A percentile compares a stretch with the other conserved stretches of the same genome.
Evolutionary conservation across 2,797 vertebrate species (phyloP).

Genomic region (Lepus oiostolus): DNA sequence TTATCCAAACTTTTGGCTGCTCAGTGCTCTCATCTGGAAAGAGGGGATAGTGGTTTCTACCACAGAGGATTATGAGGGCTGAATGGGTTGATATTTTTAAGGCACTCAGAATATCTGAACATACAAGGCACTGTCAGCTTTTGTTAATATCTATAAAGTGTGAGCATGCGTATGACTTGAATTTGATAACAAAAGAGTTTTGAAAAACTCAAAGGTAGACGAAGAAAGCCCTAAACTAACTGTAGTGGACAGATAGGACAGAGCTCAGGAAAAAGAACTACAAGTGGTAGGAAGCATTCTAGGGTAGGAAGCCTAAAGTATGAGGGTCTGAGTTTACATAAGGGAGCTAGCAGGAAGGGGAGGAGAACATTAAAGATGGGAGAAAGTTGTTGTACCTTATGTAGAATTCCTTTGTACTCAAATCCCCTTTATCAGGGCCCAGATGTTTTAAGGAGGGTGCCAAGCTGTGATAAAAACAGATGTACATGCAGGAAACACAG

Average conservation of each 20-base stretch:
- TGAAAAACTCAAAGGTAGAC: slow-evolving; percentile 33
- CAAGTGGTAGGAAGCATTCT: background rate
- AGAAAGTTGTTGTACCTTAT: slow-evolving; percentile 76
- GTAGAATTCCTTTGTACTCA: slow-evolving; percentile 72
- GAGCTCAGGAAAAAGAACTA: background rate
- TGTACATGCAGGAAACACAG: slow-evolving; percentile 83
- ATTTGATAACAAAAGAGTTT: background rate
- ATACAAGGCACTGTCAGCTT: background rate
- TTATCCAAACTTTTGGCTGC: background rate
- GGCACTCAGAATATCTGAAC: background rate
- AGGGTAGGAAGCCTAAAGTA: background rate
- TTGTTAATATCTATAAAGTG: slow-evolving; percentile 21
- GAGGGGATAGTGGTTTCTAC: slow-evolving; percentile 12
- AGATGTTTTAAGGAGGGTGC: slow-evolving; percentile 82
- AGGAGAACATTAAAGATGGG: slow-evolving; percentile 34
- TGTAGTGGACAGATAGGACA: background rate
- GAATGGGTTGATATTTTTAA: slow-evolving; percentile 45
- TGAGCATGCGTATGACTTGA: background rate
- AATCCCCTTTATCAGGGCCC: slow-evolving; percentile 73
- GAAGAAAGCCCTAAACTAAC: slow-evolving; percentile 5
- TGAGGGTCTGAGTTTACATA: slow-evolving; percentile 10
- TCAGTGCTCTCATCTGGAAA: slow-evolving; percentile 19
- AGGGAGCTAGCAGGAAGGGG: slow-evolving; percentile 56
- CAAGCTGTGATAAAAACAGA: slow-evolving; percentile 87
- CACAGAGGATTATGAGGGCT: background rate